A percentile compares a stretch with the other conserved stretches of the same genome.
phyloP scores from a whole-genome alignment of 2,113 vertebrate species.

The Datnioides undecimradiatus region DNA sequence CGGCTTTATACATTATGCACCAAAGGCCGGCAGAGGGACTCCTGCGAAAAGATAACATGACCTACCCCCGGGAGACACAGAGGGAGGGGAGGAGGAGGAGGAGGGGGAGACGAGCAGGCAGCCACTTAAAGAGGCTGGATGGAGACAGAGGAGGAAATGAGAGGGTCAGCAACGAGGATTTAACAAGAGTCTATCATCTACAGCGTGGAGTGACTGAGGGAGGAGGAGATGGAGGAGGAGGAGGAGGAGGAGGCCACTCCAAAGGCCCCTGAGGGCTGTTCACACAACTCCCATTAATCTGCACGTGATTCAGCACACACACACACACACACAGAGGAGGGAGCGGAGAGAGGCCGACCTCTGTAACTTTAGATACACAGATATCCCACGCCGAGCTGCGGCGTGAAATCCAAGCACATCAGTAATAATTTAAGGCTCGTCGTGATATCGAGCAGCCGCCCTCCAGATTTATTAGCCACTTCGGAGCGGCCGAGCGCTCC shows the following conservation, averaged over 20 bases:
- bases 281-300: conserved; percentile 78
- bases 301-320: conserved; percentile 72
- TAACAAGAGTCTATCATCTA: conserved; percentile 77
- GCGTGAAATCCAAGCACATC: not conserved
- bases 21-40: conserved; percentile 78
- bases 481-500: conserved; percentile 15
- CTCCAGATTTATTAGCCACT: conserved; percentile 34
- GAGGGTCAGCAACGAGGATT: conserved; percentile 73
- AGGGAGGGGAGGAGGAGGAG: conserved; percentile 4
- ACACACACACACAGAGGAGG: too few species aligned
- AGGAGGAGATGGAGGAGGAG: conserved; percentile 35
- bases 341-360: not conserved
- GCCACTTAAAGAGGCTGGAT: conserved; percentile 37
- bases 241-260: conserved; percentile 51
- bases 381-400: not conserved
- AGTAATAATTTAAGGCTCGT: conserved; percentile 19
- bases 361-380: not conserved
- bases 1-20: conserved; percentile 84
- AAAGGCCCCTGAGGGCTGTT: conserved; percentile 64
- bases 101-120: not conserved
- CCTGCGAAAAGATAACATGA: conserved; percentile 81
- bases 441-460: not conserved
- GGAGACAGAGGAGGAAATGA: conserved; percentile 61
- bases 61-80: conserved; percentile 60
- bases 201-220: conserved; percentile 50